Conservation (phyloP, 2,113 vertebrate genomes). For the Rissa tridactyla region DNA sequence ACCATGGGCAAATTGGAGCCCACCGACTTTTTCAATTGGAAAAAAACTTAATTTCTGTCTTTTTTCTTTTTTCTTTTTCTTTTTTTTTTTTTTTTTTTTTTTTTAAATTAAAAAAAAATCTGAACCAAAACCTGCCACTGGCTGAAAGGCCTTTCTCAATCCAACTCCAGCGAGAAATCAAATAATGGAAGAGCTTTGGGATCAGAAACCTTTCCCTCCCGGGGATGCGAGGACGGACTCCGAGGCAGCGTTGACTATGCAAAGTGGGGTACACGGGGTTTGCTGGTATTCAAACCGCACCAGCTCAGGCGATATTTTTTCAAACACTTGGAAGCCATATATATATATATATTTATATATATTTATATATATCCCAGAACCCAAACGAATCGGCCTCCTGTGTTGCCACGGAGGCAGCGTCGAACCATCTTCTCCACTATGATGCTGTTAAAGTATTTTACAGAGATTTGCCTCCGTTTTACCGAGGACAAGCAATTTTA, state of each 20-base stretch:
- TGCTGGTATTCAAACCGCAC: not conserved
- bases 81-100: too few species aligned
- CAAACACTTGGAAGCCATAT: not conserved
- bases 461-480: conserved; percentile 76
- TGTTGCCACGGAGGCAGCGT: not conserved
- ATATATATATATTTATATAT: not conserved
- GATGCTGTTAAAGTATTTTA: conserved; percentile 73
- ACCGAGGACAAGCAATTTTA: conserved; percentile 71
- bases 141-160: not conserved
- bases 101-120: not conserved
- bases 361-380: not conserved
- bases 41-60: not conserved
- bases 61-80: not conserved
- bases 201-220: not conserved
- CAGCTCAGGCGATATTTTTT: not conserved
- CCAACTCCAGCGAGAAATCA: not conserved
- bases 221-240: not conserved
- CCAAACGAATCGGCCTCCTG: not conserved
- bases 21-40: not conserved
- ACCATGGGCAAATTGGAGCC: not conserved
- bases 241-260: not conserved
- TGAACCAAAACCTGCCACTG: not conserved
- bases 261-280: not conserved
- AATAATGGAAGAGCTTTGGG: not conserved
- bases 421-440: conserved; percentile 71